Base-by-base conservation (phyloP, 2,113 vertebrate genomes). In the Labeo catla region DNA sequence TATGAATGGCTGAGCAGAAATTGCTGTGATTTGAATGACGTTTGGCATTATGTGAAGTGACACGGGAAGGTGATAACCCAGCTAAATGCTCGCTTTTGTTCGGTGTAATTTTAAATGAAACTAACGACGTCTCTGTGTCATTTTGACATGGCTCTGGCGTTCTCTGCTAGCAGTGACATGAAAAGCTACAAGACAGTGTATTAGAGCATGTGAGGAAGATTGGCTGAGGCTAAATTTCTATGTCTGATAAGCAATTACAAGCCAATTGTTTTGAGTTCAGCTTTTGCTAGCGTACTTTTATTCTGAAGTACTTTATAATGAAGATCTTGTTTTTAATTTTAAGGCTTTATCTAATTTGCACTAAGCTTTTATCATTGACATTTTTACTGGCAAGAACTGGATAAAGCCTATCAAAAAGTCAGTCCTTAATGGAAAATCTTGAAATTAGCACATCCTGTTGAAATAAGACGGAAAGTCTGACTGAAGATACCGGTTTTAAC, bases 41-140 rank as follows among this genome's bases (percentile, higher is more conserved):
- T 50, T 49, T 65, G 59, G 39, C 83, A 45, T 61, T 76, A 86
- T 85, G 43, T 50, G 72, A 86, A 87, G 47, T 80, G 85, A 84
- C 87, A 87, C 16, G 43, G 76, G 57, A 81, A 86, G 87, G 87
- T 70, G 87, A 86, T 84, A 83, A 84, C 61, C 59, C 47, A 61
- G 78, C 83, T 80, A 78, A 74, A 86, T 15, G 81, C 59, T 73
- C 21, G 45, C 28, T 88, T 87, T 89, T 57, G 61, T 86, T 85
- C 59, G 16, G 54, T 76, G 87, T 83, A 70, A 86, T 84, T 84
- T 85, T 73, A 86, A 86, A 89, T 76, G 47, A 54, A 88, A 85
- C 76, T 85, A 86, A 86, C 49, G 43, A 86, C 54, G 76, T 84
- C 78, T 47, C 84, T n/a, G 54, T 70, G 28, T 65, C 50, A 66